Percentiles rank a stretch among this genome's conserved stretches.
phyloP scores from a whole-genome alignment of 2,113 vertebrate genomes.

The Dissostichus mawsoni region DNA sequence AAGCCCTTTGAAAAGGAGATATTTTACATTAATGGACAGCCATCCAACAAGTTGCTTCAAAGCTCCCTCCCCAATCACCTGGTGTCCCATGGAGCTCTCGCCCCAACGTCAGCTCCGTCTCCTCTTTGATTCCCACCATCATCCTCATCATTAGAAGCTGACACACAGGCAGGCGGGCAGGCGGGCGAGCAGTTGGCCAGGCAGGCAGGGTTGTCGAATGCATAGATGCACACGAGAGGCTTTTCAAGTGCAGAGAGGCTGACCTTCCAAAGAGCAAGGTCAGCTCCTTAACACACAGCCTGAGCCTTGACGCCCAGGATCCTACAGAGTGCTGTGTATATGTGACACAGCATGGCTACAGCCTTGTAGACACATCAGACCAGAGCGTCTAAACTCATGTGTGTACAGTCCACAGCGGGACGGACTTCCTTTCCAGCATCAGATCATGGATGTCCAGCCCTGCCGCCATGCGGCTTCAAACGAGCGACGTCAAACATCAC shows the following conservation, averaged over 20 bases:
- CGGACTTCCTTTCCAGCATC: constrained; percentile 53
- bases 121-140: constrained; percentile 85
- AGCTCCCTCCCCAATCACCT: constrained; percentile 81
- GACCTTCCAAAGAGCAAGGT: constrained; percentile 78
- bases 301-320: constrained; percentile 70
- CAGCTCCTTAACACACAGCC: constrained; percentile 78
- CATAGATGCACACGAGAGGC: constrained; percentile 70
- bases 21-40: constrained; percentile 87
- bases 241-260: constrained; percentile 81
- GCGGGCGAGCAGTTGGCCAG: constrained; percentile 63
- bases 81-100: constrained; percentile 79
- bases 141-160: constrained; percentile 84
- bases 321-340: constrained; percentile 76
- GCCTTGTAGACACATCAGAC: constrained; percentile 68
- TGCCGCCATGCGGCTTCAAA: constrained; percentile 52
- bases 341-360: constrained; percentile 68
- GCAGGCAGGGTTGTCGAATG: constrained; percentile 68
- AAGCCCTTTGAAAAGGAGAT: constrained; percentile 83
- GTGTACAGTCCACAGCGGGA: constrained; percentile 63
- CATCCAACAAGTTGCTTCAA: constrained; percentile 86
- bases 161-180: constrained; percentile 66
- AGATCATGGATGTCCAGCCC: constrained; percentile 47
- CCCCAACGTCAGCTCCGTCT: constrained; percentile 75
- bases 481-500: constrained; percentile 53
- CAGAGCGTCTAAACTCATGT: constrained; percentile 57